Evolutionary conservation across 1,140 invertebrate genomes (phyloP), one percentile per base, ranked within the genome.

Genomic region (Dendrolimus kikuchii): DNA sequence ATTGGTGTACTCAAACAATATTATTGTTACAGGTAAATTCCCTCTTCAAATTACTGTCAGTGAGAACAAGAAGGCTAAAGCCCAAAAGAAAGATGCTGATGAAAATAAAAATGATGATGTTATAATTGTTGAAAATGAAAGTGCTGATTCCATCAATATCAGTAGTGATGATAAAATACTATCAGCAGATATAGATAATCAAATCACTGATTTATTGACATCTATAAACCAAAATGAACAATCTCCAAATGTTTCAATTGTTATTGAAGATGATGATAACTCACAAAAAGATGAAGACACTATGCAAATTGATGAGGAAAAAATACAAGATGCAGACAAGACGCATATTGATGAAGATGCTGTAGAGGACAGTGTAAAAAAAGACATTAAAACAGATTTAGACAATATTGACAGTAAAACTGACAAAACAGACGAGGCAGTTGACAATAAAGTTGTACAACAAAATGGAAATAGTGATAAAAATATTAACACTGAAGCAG

Each of bases 191-290:
- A 48, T 79, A 4, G 68, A 78, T 10, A 47, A 64, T 38, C 76
- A 79, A 57, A 81, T 78, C 40, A 58, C 46, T 23, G 68, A 71
- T 46, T 55, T 81, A 37, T 55, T 78, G 0, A 48, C 63, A 3
- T 53, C 67, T 4, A 77, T 79, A 41, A 58, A 66, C 39, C 51
- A 70, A 40, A 46, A 60, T 3, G 70, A 77, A 6, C 66, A 46
- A 36, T 23, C 36, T 23, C 46, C 36, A 46, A 46, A 46, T 46
- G 5, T 6, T 7, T 23, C 38, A 36, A 46, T 38, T 23, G 8
- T 46, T 7, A 46, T 46, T 46, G 7, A 36, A 37, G 46, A 36
- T 23, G 38, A 37, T 36, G 46, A 46, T 46, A 38, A 46, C 5
- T 39, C 8, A 39, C 5, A 53, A 40, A 3, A 10, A 40, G 45